A percentile compares a stretch with the other conserved stretches of the same genome.
These are phyloP conservation scores for Glaucopsyche alexis DNA, from an alignment of 2,888 invertebrate species.

Conservation along the genomic window DNA sequence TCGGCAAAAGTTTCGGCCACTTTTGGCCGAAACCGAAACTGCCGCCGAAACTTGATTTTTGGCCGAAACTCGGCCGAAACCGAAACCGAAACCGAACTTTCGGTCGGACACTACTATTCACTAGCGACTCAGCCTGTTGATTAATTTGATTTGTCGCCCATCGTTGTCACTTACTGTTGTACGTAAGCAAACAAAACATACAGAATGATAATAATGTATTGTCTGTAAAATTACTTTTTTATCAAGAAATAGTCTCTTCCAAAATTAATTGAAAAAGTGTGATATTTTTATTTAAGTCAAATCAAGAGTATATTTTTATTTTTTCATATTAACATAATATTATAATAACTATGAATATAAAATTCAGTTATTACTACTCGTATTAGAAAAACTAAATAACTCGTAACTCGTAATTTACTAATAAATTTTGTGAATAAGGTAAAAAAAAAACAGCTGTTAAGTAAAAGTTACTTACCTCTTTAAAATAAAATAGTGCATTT, in stretches of 20 bases:
- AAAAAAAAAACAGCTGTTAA: not conserved
- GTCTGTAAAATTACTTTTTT: not conserved
- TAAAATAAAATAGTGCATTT: not conserved
- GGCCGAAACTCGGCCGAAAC: no score
- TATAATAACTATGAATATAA: not conserved
- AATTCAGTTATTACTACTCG: not conserved
- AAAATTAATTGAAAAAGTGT: no score
- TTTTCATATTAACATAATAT: not conserved
- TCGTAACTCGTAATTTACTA: no score
- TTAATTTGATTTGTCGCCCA: conserved; percentile 72
- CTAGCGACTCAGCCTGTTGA: conserved; percentile 44
- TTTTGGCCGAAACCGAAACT: no score
- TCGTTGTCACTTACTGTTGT: conserved; percentile 36
- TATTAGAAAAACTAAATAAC: no score
- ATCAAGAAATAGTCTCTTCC: not conserved
- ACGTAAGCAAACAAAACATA: conserved; percentile 31
- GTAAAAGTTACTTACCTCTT: not conserved
- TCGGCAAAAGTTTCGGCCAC: no score
- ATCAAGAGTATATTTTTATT: not conserved
- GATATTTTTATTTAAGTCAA: no score
- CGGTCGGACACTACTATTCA: no score
- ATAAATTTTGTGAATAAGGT: not conserved
- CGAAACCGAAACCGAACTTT: no score
- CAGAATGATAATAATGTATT: conserved; percentile 20
- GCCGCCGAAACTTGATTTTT: no score